Base-by-base conservation (phyloP, 1,140 invertebrate genomes). In the Brachionus paranguensis region DNA sequence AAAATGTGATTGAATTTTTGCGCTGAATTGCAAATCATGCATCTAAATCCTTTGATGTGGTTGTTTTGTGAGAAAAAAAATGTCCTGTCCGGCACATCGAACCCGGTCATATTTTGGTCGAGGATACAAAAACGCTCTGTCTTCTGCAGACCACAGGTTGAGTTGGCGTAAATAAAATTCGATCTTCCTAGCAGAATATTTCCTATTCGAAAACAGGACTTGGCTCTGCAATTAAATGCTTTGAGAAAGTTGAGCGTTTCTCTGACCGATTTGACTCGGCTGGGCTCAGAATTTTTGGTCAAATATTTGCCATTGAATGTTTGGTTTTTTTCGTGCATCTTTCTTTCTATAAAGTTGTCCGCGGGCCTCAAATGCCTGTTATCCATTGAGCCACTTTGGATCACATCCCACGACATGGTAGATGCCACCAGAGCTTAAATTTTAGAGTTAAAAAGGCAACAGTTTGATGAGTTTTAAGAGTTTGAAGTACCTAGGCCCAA, bases 121-220 rank as follows among this genome's bases (percentile, higher is more conserved):
- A 79, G 37, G 12, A 47, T 60, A 14, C 78, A 60, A 60, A 79
- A 99, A 65, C 94, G 91, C 89, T 97, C 91, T 86, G 90, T 86
- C 50, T 76, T 86, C 2, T 91, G 86, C 0, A 94, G 87, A 53
- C 97, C 97, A 90, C 98, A 99, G 6, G 97, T 99, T 27, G 97
- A 99, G 0, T 95, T 94, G 3, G 97, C 93, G 4, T 88, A 91
- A 10, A 99, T 89, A 84, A 93, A 92, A 86, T 92, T 91, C 90
- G 96, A 94, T 85, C 98, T 92, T 20, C 98, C 98, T 86, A 99
- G 97, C 29, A 99, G 91, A 20, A 99, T 90, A 91, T 99, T 97
- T 83, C 97, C 98, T 10, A 96, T 99, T 14, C 97, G 97, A 88
- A 98, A 98, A 91, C 98, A 99, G 6, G 95, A 96, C 86, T 94